These are phyloP conservation scores for Mesembrinibis cayennensis DNA, from an alignment of 2,113 vertebrate species.

Conservation along the genomic window DNA sequence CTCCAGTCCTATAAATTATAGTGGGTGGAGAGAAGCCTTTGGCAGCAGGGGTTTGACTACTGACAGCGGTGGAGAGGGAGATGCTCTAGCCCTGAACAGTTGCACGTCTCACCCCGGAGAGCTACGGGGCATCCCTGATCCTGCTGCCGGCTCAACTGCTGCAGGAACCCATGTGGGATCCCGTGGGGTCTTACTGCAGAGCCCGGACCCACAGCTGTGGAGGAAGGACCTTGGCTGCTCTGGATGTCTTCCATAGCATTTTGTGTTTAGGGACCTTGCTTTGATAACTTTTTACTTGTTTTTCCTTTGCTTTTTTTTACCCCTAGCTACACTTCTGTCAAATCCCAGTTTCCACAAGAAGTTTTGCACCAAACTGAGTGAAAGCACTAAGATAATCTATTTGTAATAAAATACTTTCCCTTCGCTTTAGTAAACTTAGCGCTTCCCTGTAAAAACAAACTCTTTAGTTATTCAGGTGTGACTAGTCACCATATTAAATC, in stretches of 20 bases:
- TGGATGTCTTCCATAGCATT: neutral
- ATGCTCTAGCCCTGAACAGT: neutral
- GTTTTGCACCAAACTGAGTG: neutral
- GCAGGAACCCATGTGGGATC: neutral
- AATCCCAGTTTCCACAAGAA: neutral
- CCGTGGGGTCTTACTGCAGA: neutral
- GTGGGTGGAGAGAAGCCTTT: neutral
- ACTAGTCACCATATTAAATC: conserved; percentile 49
- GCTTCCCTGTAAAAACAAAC: conserved; percentile 60
- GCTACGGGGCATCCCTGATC: neutral
- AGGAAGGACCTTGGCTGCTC: neutral
- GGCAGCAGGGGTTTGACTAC: neutral
- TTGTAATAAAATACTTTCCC: conserved; percentile 49
- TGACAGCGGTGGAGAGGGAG: neutral
- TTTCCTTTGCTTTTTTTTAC: neutral
- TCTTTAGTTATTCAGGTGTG: conserved; percentile 70
- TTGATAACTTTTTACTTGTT: neutral
- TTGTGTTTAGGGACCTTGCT: neutral
- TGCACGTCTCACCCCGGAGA: neutral
- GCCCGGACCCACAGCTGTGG: neutral
- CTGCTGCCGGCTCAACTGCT: neutral
- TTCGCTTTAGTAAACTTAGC: neutral
- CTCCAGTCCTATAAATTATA: neutral
- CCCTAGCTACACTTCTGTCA: neutral
- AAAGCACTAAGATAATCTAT: conserved; percentile 7